Conservation (phyloP, 1,140 invertebrate species). For the Drosophila parvula region DNA sequence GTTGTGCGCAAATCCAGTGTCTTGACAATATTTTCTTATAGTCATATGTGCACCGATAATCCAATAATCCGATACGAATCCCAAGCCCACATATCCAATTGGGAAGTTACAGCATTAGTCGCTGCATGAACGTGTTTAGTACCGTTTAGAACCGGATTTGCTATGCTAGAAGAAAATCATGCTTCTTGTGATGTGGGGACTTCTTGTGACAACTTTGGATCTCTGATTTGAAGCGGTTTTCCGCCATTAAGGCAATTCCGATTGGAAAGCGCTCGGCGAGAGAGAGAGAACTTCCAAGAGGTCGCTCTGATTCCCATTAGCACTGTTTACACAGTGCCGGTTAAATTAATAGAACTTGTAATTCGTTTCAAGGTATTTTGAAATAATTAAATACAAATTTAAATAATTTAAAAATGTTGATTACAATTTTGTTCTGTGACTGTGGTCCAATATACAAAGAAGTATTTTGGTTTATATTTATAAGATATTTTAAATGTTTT, state of each 20-base stretch:
- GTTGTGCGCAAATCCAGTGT: conserved; percentile 37
- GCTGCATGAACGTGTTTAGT: conserved; percentile 59
- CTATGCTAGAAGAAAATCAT: conserved; percentile 36
- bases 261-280: conserved; percentile 20
- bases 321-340: conserved; percentile 10
- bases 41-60: conserved; percentile 1
- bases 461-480: too few relatives aligned
- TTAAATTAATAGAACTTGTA: background rate
- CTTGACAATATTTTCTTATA: conserved; percentile 9
- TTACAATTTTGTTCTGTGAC: too few relatives aligned
- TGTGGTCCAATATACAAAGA: too few relatives aligned
- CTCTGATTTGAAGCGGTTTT: conserved; percentile 57
- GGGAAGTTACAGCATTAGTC: conserved; percentile 19
- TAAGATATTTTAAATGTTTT: too few relatives aligned
- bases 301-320: conserved; percentile 27
- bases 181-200: conserved; percentile 47
- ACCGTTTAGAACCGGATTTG: conserved; percentile 76
- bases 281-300: conserved; percentile 19
- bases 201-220: conserved; percentile 62
- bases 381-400: background rate
- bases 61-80: conserved; percentile 1
- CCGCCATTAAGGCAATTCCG: conserved; percentile 41
- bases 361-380: too few relatives aligned
- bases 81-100: conserved; percentile 13
- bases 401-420: background rate